These are phyloP conservation scores for Furcifer pardalis DNA, from an alignment of 2,797 vertebrate species.

Conservation along the genomic window DNA sequence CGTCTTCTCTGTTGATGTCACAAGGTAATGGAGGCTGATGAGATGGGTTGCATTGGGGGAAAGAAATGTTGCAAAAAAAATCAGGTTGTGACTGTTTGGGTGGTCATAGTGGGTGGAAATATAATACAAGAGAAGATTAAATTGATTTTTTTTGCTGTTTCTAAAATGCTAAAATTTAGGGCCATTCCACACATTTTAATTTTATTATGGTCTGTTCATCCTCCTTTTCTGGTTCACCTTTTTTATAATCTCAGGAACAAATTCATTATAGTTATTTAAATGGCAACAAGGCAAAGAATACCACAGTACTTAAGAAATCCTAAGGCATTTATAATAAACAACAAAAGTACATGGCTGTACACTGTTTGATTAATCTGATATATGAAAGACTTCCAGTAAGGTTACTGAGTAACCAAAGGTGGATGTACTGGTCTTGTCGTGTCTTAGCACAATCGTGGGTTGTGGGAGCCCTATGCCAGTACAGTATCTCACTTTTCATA, in stretches of 20 bases:
- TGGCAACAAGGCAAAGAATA: neutral
- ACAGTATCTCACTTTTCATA: neutral
- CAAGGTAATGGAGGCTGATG: constrained; percentile 66
- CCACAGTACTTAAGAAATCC: neutral
- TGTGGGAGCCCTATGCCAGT: neutral
- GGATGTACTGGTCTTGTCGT: neutral
- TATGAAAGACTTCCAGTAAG: neutral
- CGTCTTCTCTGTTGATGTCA: constrained; percentile 65
- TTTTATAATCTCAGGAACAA: neutral
- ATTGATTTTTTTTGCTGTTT: neutral
- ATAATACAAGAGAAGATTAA: neutral
- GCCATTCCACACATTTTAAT: neutral
- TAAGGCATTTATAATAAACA: neutral
- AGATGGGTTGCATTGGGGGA: constrained; percentile 50
- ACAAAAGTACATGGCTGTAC: neutral
- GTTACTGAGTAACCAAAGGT: neutral
- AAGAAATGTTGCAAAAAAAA: constrained; percentile 35
- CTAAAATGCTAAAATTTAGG: neutral
- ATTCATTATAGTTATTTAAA: neutral
- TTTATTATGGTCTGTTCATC: constrained; percentile 3
- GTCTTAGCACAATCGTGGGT: no score
- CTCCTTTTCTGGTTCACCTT: neutral
- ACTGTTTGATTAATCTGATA: neutral
- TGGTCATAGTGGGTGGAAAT: neutral
- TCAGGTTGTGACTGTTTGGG: neutral